Conservation (phyloP, 2,113 vertebrate species). For the Rhinopomastus cyanomelas region DNA sequence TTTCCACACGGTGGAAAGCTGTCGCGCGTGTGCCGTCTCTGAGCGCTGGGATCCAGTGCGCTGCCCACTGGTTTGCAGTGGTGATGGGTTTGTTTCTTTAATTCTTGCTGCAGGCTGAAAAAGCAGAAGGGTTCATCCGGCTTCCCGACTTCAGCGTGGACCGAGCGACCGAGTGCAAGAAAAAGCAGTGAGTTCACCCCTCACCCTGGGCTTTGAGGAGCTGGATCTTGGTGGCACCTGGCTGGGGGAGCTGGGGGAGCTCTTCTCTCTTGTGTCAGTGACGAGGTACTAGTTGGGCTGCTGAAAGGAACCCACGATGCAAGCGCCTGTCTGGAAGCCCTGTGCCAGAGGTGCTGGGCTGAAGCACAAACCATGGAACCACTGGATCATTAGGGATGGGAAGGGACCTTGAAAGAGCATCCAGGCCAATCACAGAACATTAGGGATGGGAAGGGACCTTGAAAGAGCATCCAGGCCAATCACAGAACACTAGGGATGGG, state of each 20-base stretch:
- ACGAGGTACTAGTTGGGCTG: constrained; percentile 23
- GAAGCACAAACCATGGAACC: no score
- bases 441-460: no score
- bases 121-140: constrained; percentile 94
- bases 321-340: neutral
- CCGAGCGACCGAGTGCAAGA: constrained; percentile 93
- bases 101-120: constrained; percentile 85
- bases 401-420: no score
- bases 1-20: constrained; percentile 14
- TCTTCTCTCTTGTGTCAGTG: constrained; percentile 25
- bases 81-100: neutral
- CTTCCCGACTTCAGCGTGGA: constrained; percentile 92
- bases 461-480: no score
- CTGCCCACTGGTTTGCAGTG: neutral
- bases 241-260: neutral
- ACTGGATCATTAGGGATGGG: no score
- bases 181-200: constrained; percentile 89
- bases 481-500: no score
- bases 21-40: neutral
- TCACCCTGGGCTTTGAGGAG: neutral
- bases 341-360: neutral
- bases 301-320: constrained; percentile 1
- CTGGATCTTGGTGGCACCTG: neutral
- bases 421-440: no score
- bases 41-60: neutral